A percentile compares a stretch with the other conserved stretches of the same genome.
Evolutionary conservation across 2,113 vertebrate genomes (phyloP).

Genomic region (Stegostoma tigrinum): DNA sequence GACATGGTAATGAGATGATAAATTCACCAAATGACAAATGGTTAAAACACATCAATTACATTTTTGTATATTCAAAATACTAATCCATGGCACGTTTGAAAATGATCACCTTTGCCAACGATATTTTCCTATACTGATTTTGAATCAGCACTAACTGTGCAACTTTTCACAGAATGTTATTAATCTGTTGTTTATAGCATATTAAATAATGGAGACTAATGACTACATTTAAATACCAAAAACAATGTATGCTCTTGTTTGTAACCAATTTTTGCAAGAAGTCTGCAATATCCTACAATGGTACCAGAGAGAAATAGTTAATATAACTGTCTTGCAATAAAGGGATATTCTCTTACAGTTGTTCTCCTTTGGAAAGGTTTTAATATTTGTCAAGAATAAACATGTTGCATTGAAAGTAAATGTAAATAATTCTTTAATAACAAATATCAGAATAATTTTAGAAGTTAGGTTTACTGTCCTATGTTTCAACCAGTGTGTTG

Average conservation of each 20-base stretch:
- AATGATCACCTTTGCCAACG: neutral
- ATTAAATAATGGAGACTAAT: neutral
- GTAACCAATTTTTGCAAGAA: neutral
- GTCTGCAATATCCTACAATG: neutral
- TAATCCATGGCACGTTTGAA: neutral
- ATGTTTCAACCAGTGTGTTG: neutral
- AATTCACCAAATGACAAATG: neutral
- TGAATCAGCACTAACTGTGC: neutral
- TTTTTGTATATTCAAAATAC: neutral
- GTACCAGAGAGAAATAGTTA: neutral
- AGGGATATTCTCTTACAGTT: neutral
- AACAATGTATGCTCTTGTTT: neutral
- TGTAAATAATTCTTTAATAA: neutral
- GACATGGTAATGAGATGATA: slow-evolving; percentile 65
- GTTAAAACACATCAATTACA: neutral
- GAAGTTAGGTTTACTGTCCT: neutral
- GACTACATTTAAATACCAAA: neutral
- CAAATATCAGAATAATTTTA: neutral
- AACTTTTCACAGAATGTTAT: neutral
- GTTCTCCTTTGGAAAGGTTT: neutral
- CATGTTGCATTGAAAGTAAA: neutral
- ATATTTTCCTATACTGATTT: neutral
- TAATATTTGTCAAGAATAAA: neutral
- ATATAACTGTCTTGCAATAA: neutral
- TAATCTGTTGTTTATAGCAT: neutral